Evolutionary conservation across 2,113 vertebrate genomes (phyloP).

Genomic region (Carassius auratus): DNA sequence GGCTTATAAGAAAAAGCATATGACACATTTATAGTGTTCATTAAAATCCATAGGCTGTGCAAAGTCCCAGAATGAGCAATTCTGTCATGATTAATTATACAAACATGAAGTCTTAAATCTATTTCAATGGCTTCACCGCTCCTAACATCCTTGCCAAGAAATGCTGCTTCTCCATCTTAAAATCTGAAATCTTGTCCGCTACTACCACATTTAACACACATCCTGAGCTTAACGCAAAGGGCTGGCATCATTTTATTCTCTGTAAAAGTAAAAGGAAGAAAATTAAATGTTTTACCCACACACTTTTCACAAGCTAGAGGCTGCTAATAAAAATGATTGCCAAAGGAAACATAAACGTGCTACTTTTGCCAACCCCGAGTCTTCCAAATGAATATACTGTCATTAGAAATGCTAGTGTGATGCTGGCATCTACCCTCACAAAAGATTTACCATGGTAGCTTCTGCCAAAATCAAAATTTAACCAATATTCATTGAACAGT

Average conservation of each 20-base stretch:
- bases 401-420: neutral
- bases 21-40: constrained; percentile 57
- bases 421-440: neutral
- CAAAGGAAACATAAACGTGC: constrained; percentile 17
- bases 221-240: constrained; percentile 57
- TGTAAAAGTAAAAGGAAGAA: neutral
- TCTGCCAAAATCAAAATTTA: neutral
- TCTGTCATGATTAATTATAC: constrained; percentile 68
- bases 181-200: constrained; percentile 61
- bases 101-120: constrained; percentile 60
- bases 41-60: constrained; percentile 58
- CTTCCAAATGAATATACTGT: constrained; percentile 5
- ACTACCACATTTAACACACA: constrained; percentile 60
- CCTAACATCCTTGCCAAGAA: constrained; percentile 67
- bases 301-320: constrained; percentile 25
- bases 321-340: constrained; percentile 27
- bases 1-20: constrained; percentile 4
- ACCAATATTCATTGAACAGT: neutral
- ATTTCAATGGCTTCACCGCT: constrained; percentile 56
- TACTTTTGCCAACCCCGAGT: constrained; percentile 9
- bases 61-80: constrained; percentile 49
- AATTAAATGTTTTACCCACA: constrained; percentile 26
- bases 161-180: constrained; percentile 63
- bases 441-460: neutral
- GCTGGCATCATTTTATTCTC: constrained; percentile 10